These are phyloP conservation scores for Procambarus virginalis DNA, from an alignment of 1,140 invertebrate genomes.

Conservation along the genomic window DNA sequence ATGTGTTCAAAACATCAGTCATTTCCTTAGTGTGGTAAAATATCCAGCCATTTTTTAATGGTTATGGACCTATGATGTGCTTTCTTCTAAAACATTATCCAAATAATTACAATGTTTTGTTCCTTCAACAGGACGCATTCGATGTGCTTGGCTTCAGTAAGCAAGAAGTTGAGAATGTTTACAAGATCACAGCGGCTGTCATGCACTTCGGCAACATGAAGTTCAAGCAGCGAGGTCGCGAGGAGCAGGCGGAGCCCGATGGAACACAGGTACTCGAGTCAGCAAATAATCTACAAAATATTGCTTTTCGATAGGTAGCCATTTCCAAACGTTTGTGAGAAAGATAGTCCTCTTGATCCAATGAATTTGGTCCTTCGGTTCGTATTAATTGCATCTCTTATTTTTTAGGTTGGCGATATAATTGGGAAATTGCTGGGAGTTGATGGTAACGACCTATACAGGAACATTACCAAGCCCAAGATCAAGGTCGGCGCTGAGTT, in stretches of 20 bases:
- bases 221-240: conserved; percentile 52
- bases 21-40: too few species aligned
- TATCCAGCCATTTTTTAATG: too few species aligned
- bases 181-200: conserved; percentile 96
- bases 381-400: not conserved
- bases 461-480: conserved; percentile 57
- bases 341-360: too few species aligned
- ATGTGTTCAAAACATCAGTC: too few species aligned
- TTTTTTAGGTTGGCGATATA: conserved; percentile 88
- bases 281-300: not conserved
- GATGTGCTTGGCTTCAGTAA: conserved; percentile 97
- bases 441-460: conserved; percentile 84
- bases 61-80: too few species aligned
- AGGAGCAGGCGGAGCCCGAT: conserved; percentile 43
- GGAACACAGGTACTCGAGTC: not conserved
- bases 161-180: conserved; percentile 96
- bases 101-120: not conserved
- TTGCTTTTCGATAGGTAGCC: too few species aligned
- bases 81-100: too few species aligned
- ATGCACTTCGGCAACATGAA: conserved; percentile 79
- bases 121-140: conserved; percentile 90
- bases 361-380: too few species aligned
- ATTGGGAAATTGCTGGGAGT: conserved; percentile 94
- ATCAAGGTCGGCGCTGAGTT: conserved; percentile 62
- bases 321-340: too few species aligned